These are phyloP conservation scores for Crypturellus undulatus DNA, from an alignment of 2,113 vertebrate species.

Conservation along the genomic window DNA sequence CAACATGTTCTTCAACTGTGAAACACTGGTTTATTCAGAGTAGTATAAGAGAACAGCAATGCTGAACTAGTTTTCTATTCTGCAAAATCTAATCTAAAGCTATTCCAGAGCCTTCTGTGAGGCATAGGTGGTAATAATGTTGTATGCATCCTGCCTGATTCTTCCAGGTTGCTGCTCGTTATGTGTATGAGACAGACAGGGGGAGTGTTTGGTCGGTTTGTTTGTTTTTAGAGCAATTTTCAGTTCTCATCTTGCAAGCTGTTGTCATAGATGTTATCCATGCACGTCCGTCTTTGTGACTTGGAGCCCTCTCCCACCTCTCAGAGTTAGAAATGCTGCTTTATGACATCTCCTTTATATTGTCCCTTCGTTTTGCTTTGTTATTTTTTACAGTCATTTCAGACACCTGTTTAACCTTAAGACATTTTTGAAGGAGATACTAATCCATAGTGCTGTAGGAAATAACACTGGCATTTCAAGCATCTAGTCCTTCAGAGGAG, in stretches of 20 bases:
- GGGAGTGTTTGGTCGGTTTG: not conserved
- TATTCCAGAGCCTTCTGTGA: not conserved
- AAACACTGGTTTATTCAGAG: not conserved
- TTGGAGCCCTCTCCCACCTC: not conserved
- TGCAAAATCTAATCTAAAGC: not conserved
- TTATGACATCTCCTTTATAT: not conserved
- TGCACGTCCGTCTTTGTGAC: not conserved
- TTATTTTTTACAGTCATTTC: not conserved
- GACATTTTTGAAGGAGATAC: not conserved
- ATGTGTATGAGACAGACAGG: not conserved
- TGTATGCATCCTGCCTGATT: not conserved
- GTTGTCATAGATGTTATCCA: not conserved
- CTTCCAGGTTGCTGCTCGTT: not conserved
- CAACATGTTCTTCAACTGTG: not conserved
- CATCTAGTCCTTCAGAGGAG: not conserved
- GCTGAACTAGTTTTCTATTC: not conserved
- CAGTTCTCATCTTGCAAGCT: not conserved
- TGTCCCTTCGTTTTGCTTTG: not conserved
- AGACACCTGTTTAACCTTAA: not conserved
- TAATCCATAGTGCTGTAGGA: not conserved
- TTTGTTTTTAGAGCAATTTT: not conserved
- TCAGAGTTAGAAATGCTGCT: not conserved
- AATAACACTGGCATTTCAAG: not conserved
- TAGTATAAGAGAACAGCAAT: not conserved
- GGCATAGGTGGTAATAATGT: not conserved